Evolutionary conservation across 2,113 vertebrate species (phyloP), one percentile per base, ranked within the genome.

Genomic region (Halichoerus grypus): DNA sequence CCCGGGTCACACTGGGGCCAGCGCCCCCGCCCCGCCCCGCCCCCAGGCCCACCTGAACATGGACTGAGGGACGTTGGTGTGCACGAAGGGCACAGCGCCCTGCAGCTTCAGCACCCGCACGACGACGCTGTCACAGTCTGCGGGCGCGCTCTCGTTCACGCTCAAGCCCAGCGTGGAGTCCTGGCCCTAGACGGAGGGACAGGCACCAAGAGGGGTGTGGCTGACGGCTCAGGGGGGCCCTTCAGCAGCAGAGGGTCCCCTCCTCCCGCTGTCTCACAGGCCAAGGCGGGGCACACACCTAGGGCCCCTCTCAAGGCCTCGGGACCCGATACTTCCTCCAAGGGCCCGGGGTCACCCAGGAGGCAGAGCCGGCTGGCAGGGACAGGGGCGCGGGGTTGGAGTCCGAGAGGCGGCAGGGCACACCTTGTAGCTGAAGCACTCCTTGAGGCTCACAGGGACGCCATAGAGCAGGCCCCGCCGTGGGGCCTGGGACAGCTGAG

Each of bases 81-180:
- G 99, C 96, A 99, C 99, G 76, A 99, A 99, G 0, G 99, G 99
- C 98, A 99, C 98, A 0, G 99, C 99, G 1, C 99, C 99, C 97
- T 99, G 99, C 95, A 98, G 99, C 99, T 99, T 99, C 96, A 99
- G 98, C 88, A 99, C 99, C 94, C 99, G 98, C 21, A 99, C 99
- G 87, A 99, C 14, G 89, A 99, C 99, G 0, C 99, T 98, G 98
- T 99, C 99, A 10, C 96, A 95, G 39, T 98, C 91, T 0, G 94
- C 97, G 0, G 99, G 99, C 33, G 97, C 71, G 8, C 99, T 99
- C 98, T 99, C 51, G 31, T 99, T 98, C 88, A 98, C 92, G 88
- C 98, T 10, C 72, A 99, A 97, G 10, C 99, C 99, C 97, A 99
- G 94, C 0, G 99, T 98, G 10, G 98, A 99, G 94, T 99, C 99